phyloP scores from a whole-genome alignment of 1,140 invertebrate species.

The Drosophila pseudoananassae region DNA sequence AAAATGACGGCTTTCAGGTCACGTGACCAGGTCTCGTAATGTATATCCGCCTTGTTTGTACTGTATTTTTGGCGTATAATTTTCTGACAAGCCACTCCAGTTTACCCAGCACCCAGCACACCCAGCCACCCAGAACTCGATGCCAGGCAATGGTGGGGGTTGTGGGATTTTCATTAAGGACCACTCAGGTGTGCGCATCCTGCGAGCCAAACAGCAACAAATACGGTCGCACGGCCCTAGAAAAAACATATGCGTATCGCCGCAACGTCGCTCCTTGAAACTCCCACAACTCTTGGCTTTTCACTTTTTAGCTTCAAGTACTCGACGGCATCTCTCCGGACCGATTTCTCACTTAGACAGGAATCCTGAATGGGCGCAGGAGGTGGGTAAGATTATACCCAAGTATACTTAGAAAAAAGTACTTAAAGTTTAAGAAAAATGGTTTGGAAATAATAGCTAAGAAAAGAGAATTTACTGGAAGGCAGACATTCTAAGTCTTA shows the following conservation, averaged over 20 bases:
- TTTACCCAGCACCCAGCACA: constrained; percentile 39
- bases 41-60: constrained; percentile 76
- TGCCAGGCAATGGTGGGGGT: constrained; percentile 19
- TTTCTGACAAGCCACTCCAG: constrained; percentile 42
- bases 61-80: constrained; percentile 41
- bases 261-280: constrained; percentile 74
- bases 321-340: constrained; percentile 64
- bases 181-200: constrained; percentile 74
- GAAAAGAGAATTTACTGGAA: too few relatives aligned
- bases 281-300: constrained; percentile 82
- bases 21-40: constrained; percentile 78
- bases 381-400: constrained; percentile 25
- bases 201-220: constrained; percentile 61
- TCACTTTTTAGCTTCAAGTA: constrained; percentile 83
- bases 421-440: too few relatives aligned
- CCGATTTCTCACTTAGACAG: constrained; percentile 54
- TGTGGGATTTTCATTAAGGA: constrained; percentile 63
- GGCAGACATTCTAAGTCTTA: too few relatives aligned
- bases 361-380: constrained; percentile 26
- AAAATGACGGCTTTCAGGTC: constrained; percentile 74
- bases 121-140: constrained; percentile 30
- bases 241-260: constrained; percentile 80
- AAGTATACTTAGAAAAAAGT: constrained; percentile 3
- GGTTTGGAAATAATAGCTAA: too few relatives aligned
- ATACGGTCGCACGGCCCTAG: constrained; percentile 51